Base-by-base conservation (phyloP, 2,888 invertebrate species). In the Ctenicera cuprea region DNA sequence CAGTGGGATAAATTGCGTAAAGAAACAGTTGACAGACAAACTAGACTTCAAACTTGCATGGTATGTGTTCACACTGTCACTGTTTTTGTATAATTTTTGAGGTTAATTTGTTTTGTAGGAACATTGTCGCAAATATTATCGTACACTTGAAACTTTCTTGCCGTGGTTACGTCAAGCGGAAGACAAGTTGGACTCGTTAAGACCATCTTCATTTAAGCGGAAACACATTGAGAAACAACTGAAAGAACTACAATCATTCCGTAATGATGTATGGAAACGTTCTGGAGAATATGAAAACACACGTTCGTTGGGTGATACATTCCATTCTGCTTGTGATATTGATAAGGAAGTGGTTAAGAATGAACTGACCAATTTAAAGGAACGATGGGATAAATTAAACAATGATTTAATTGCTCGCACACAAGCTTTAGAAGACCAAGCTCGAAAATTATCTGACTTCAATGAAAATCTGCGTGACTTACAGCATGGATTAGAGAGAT, bases 241-340 rank as follows among this genome's bases (percentile, higher is more conserved):
- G 3, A 93, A 94, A 65, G 97, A 97, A 81, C 88, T 97, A 68
- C 96, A 97, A 82, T 91, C 91, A 61, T 94, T 98, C 89, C 92
- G 97, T 80, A 97, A 97, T 82, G 98, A 98, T 82, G 93, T 97
- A 0, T 95, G 97, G 94, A 96, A 97, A 86, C 95, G 95, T 82
- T 95, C 96, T 12, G 97, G 97, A 9, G 98, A 98, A 87, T 97
- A 94, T 82, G 98, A 98, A 83, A 95, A 95, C 86, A 94, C 95
- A 78, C 92, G 93, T 83, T 93, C 93, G 0, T 88, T 95, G 2
- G 97, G 97, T 0, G 97, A 97, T 82, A 93, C 95, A 0, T 95
- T 98, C 89, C 90, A 97, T 63, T 91, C 92, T 0, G 91, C 95
- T 57, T 97, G 97, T 80, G 97, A 98, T 84, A 92, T 94, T 63